phyloP scores from a whole-genome alignment of 2,888 invertebrate species.

The Mylabris sibirica region DNA sequence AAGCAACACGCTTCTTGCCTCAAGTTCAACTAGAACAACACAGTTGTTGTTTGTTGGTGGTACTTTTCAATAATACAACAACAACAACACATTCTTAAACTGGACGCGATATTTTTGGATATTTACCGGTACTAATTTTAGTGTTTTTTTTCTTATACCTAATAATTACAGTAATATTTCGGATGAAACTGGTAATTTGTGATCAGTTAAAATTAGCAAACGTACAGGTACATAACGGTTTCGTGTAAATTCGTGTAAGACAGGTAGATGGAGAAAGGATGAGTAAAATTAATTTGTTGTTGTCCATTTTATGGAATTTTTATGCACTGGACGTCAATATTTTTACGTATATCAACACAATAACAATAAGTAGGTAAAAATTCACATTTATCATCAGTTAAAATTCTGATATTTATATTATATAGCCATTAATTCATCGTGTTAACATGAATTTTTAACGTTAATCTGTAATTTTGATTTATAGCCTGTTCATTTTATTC shows the following conservation, averaged over 20 bases:
- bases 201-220: not conserved
- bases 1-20: conserved; percentile 15
- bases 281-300: not conserved
- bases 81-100: not conserved
- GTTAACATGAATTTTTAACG: too few species aligned
- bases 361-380: too few species aligned
- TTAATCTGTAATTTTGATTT: too few species aligned
- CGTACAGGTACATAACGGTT: not conserved
- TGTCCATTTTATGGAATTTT: not conserved
- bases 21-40: conserved; percentile 17
- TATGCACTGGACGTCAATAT: not conserved
- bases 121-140: not conserved
- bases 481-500: too few species aligned
- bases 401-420: not conserved
- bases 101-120: not conserved
- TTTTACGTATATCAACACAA: not conserved
- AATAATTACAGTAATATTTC: not conserved
- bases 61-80: not conserved
- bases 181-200: not conserved
- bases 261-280: not conserved
- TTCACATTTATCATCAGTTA: not conserved
- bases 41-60: not conserved
- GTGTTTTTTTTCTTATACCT: not conserved
- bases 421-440: not conserved
- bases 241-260: not conserved